Conservation (phyloP, 2,888 invertebrate species). For the Agrotis puta region DNA sequence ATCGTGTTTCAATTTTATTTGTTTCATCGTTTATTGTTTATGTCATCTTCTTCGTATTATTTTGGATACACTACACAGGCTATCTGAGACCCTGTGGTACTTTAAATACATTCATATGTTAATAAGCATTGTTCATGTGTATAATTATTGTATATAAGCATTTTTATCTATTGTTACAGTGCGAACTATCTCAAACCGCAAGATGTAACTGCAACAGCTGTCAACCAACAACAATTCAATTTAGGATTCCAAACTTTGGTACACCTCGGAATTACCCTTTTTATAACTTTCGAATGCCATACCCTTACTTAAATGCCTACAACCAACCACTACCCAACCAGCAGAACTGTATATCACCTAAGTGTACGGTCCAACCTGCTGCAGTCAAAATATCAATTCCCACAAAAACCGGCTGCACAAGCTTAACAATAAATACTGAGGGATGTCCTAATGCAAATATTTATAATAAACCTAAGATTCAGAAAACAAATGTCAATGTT, state of each 20-base stretch:
- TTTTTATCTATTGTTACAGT: slow-evolving; percentile 56
- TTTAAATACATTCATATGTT: neutral
- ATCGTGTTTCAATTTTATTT: neutral
- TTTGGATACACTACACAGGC: neutral
- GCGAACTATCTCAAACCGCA: slow-evolving; percentile 45
- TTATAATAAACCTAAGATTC: neutral
- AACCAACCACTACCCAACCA: slow-evolving; percentile 6
- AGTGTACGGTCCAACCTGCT: slow-evolving; percentile 29
- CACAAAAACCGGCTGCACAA: slow-evolving; percentile 56
- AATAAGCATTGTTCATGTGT: neutral
- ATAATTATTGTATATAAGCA: neutral
- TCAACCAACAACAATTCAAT: slow-evolving; percentile 30
- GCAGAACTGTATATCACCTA: slow-evolving; percentile 30
- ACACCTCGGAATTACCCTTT: slow-evolving; percentile 17
- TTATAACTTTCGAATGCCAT: slow-evolving; percentile 26
- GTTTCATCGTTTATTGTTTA: neutral
- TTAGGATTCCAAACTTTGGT: slow-evolving; percentile 36
- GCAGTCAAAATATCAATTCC: slow-evolving; percentile 60
- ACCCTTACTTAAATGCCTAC: slow-evolving; percentile 39
- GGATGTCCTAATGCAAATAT: slow-evolving; percentile 16
- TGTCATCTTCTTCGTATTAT: neutral
- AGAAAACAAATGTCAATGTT: slow-evolving; percentile 40
- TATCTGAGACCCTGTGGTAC: neutral
- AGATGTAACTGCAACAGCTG: slow-evolving; percentile 22
- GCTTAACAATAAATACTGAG: slow-evolving; percentile 69